Conservation (phyloP, 1,140 invertebrate species). For the Penaeus chinensis region DNA sequence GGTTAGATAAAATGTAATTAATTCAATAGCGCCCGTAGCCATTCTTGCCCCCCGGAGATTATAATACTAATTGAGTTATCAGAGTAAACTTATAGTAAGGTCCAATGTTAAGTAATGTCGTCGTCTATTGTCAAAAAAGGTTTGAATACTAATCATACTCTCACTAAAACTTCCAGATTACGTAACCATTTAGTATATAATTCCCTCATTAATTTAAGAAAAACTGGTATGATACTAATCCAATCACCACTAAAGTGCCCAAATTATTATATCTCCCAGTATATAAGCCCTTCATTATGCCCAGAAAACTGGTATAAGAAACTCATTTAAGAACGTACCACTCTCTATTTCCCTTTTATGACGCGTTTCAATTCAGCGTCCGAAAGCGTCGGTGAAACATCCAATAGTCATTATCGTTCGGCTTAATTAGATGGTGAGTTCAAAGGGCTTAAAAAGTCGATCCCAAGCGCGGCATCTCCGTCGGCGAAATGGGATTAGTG, state of each 20-base stretch:
- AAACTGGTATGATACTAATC: constrained; percentile 46
- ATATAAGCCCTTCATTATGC: constrained; percentile 29
- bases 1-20: constrained; percentile 53
- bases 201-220: constrained; percentile 31
- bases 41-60: constrained; percentile 42
- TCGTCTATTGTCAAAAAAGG: constrained; percentile 23
- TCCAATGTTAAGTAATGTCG: constrained; percentile 48
- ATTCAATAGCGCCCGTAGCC: constrained; percentile 49
- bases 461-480: constrained; percentile 56
- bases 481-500: constrained; percentile 60
- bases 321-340: constrained; percentile 55
- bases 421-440: constrained; percentile 60
- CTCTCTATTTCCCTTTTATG: constrained; percentile 59
- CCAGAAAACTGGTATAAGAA: constrained; percentile 48
- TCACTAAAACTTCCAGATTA: constrained; percentile 30
- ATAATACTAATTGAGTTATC: constrained; percentile 58
- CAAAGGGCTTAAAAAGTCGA: constrained; percentile 61
- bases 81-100: constrained; percentile 28
- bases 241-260: constrained; percentile 49
- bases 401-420: constrained; percentile 60
- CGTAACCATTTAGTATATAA: constrained; percentile 45
- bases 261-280: constrained; percentile 48
- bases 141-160: constrained; percentile 57
- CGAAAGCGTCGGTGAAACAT: constrained; percentile 54
- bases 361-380: constrained; percentile 60